Evolutionary conservation across 2,797 vertebrate genomes (phyloP).

Genomic region (Sebastes glaucus): DNA sequence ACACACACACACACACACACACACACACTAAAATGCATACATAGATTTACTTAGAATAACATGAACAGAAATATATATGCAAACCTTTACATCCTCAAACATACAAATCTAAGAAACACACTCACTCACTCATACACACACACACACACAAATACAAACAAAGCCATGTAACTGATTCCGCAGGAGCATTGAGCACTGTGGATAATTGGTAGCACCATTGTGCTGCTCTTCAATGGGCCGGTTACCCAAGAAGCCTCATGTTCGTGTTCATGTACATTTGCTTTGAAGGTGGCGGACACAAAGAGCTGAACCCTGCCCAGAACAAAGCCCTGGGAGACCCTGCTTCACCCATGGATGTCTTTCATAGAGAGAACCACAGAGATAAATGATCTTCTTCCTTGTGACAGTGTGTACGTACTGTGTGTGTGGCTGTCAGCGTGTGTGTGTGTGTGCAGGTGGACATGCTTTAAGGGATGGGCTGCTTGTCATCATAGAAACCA

Average conservation of each 20-base stretch:
- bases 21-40: neutral
- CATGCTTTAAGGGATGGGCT: constrained; percentile 35
- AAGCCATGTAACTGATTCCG: constrained; percentile 84
- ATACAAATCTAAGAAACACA: constrained; percentile 51
- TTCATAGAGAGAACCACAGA: constrained; percentile 72
- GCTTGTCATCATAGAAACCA: constrained; percentile 60
- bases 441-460: constrained; percentile 24
- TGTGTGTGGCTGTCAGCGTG: constrained; percentile 13
- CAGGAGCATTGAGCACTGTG: constrained; percentile 78
- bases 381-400: constrained; percentile 71
- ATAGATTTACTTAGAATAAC: neutral
- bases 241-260: constrained; percentile 89
- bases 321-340: constrained; percentile 82
- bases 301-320: constrained; percentile 79
- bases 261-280: constrained; percentile 83
- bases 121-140: constrained; percentile 30
- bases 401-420: constrained; percentile 31
- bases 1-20: neutral
- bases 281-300: constrained; percentile 87
- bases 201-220: constrained; percentile 86
- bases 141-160: constrained; percentile 55
- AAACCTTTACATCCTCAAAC: constrained; percentile 14
- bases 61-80: neutral
- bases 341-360: constrained; percentile 75
- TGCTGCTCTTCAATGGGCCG: constrained; percentile 80